Evolutionary conservation across 2,797 vertebrate species (phyloP).

Genomic region (Heteromormyrus szaboi): DNA sequence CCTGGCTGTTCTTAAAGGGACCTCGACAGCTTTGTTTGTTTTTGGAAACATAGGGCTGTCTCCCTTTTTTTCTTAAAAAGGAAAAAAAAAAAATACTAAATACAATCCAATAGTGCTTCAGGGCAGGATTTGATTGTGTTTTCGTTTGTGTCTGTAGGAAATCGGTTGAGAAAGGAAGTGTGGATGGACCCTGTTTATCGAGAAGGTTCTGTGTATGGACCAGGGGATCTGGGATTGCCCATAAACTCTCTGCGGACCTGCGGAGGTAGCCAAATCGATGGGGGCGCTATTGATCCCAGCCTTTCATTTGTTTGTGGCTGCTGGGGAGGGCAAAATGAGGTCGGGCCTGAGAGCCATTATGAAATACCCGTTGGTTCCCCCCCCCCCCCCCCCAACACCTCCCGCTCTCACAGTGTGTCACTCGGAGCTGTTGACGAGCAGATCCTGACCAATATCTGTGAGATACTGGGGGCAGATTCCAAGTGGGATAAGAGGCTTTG

Average conservation of each 20-base stretch:
- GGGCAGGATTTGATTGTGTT: neutral
- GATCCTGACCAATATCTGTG: neutral
- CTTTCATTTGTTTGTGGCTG: neutral
- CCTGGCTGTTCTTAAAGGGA: constrained; percentile 43
- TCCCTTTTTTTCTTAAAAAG: neutral
- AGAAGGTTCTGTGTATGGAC: neutral
- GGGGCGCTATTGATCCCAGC: neutral
- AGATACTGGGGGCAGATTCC: neutral
- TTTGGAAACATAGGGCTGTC: neutral
- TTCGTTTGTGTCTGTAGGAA: neutral
- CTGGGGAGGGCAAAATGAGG: neutral
- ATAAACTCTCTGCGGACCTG: neutral
- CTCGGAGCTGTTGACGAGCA: neutral
- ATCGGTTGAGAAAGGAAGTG: neutral
- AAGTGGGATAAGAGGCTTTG: neutral
- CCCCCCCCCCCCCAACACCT: neutral
- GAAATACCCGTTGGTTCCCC: neutral
- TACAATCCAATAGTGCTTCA: neutral
- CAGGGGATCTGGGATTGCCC: neutral
- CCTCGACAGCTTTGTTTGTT: constrained; percentile 23
- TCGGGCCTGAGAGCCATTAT: neutral
- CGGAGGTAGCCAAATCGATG: neutral
- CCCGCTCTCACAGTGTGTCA: constrained; percentile 14
- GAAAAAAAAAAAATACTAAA: neutral
- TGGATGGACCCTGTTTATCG: neutral